Percentiles rank a stretch among this genome's conserved stretches.
phyloP scores from a whole-genome alignment of 2,888 invertebrate genomes.

The Lottia scabra region DNA sequence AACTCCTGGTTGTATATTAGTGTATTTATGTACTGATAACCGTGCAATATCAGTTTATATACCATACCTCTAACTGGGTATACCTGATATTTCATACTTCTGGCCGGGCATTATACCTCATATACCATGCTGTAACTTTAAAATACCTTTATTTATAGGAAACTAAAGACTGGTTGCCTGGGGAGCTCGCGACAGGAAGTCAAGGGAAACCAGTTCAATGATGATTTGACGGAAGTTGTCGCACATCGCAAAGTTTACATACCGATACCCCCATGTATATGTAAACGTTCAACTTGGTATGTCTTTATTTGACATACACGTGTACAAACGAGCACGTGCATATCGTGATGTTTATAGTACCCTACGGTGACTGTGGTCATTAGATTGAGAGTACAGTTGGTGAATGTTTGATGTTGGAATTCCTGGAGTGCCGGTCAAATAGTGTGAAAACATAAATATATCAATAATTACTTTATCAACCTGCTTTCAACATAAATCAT shows the following conservation, averaged over 20 bases:
- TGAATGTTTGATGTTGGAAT: too few species aligned
- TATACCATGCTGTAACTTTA: neutral
- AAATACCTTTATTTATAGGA: neutral
- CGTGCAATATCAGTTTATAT: constrained; percentile 3
- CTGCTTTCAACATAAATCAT: too few species aligned
- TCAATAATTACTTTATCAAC: too few species aligned
- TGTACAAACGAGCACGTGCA: neutral
- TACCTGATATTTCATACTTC: neutral
- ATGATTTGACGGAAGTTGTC: too few species aligned
- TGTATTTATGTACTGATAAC: constrained; percentile 1
- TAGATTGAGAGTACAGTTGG: neutral
- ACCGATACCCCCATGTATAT: too few species aligned
- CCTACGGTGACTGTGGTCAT: neutral
- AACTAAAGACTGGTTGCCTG: constrained; percentile 3
- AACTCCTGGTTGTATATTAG: constrained; percentile 4
- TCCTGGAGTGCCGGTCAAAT: too few species aligned
- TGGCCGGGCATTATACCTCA: neutral
- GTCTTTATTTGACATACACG: neutral
- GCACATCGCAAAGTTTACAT: too few species aligned
- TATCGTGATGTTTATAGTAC: neutral
- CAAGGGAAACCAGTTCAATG: neutral
- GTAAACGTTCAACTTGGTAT: too few species aligned
- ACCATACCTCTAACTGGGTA: neutral
- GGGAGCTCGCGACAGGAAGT: neutral
- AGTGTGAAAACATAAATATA: too few species aligned